Evolutionary conservation across 1,140 invertebrate genomes (phyloP).

Genomic region (Caenorhabditis inopinata): DNA sequence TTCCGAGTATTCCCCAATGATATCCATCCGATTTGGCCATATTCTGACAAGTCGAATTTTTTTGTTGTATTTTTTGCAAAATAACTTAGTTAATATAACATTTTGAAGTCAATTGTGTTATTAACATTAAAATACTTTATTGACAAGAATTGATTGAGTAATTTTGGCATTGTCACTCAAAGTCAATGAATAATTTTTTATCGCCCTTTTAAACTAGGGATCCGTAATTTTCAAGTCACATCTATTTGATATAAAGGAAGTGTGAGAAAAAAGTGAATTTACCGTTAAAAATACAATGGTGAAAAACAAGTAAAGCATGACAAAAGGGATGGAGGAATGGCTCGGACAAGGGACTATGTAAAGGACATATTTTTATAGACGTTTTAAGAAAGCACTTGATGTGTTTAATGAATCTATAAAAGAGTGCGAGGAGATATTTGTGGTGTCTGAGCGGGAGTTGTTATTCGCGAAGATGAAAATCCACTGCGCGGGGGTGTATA

Average conservation of each 20-base stretch:
- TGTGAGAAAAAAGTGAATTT: background rate
- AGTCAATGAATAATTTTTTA: no score
- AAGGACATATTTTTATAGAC: background rate
- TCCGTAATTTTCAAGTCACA: slow-evolving; percentile 11
- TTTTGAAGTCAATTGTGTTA: no score
- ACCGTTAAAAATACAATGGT: background rate
- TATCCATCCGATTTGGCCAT: background rate
- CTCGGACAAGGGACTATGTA: background rate
- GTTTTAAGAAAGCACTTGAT: background rate
- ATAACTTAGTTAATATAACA: no score
- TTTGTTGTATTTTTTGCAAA: no score
- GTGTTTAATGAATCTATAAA: background rate
- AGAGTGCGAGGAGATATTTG: background rate
- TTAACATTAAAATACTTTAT: slow-evolving; percentile 2
- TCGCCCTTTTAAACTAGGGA: background rate
- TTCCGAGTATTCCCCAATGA: background rate
- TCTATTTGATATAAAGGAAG: slow-evolving; percentile 3
- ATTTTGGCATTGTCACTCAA: background rate
- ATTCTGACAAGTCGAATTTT: no score
- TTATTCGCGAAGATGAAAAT: background rate
- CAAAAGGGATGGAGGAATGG: slow-evolving; percentile 11
- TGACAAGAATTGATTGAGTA: background rate
- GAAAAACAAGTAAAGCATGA: slow-evolving; percentile 4
- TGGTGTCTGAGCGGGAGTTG: slow-evolving; percentile 3
- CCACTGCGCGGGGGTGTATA: slow-evolving; percentile 11